Base-by-base conservation (phyloP, 1,140 invertebrate species). In the Brachionus plicatilis region DNA sequence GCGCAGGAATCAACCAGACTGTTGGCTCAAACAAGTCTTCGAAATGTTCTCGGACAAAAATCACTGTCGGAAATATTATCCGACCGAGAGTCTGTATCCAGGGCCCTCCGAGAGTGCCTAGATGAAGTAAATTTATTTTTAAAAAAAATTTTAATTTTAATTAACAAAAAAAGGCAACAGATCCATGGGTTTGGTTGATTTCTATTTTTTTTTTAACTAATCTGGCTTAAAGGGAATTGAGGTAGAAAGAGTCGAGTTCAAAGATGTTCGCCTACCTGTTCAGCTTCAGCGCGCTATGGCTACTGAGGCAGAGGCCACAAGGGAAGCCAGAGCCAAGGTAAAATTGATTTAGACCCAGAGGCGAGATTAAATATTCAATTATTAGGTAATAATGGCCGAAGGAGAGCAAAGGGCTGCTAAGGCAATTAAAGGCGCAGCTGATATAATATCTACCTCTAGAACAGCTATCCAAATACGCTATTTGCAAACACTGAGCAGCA, bases 401-500 rank as follows among this genome's bases (percentile, higher is more conserved):
- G 84, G 84, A 43, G 85, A 85, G 41, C 37, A 83, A 75, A 24
- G 70, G 29, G 85, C 85, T 20, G 82, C 80, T 9, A 84, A 45
- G 33, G 45, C 80, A 2, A 83, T 85, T 7, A 68, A 80, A 33
- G 84, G 50, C 14, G 84, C 80, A 4, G 84, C 85, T 12, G 80
- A 83, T 14, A 66, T 85, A 17, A 85, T 85, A n/a, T 27, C 45
- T 2, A 14, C 53, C 20, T 88, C 88, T 84, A 94, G 95, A n/a
- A 93, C 94, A 6, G 95, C 95, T 2, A 89, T 96, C 60, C 95
- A 96, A 90, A 92, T 95, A 3, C 89, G 92, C 17, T 93, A 92
- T 87, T 87, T 92, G 27, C 92, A 97, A 91, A 96, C 96, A 6
- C 90, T 98, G 79, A 97, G 94, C 89, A 94, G 94, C 11, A 97